A percentile compares a stretch with the other conserved stretches of the same genome.
Conservation (phyloP, 2,797 vertebrate species). For the Urocyon cinereoargenteus region DNA sequence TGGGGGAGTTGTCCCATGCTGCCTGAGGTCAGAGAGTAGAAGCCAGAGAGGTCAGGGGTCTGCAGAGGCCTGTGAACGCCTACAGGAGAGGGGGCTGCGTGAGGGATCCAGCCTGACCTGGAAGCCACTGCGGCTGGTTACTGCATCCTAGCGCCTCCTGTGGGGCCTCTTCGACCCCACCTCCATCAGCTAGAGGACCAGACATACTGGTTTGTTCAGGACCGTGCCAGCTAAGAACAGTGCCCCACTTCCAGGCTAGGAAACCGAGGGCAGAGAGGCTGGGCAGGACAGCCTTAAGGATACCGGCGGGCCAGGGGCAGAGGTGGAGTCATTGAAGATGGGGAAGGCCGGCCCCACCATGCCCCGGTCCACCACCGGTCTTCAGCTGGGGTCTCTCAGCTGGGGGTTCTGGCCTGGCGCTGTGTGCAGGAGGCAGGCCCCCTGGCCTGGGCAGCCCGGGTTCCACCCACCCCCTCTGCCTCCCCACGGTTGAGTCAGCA, state of each 20-base stretch:
- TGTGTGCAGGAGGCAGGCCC: background rate
- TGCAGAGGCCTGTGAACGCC: conserved; percentile 95
- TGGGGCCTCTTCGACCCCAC: background rate
- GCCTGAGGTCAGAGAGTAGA: conserved; percentile 95
- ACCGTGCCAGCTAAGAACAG: background rate
- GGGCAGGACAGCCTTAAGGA: background rate
- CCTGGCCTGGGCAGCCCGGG: background rate
- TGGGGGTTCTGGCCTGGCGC: background rate
- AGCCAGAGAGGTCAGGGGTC: conserved; percentile 95
- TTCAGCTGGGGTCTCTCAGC: background rate
- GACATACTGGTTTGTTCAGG: background rate
- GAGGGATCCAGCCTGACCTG: background rate
- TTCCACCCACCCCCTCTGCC: background rate
- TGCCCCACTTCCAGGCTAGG: background rate
- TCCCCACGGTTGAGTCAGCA: conserved; percentile 66
- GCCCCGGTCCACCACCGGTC: too few relatives aligned
- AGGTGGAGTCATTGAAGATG: background rate
- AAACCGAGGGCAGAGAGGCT: background rate
- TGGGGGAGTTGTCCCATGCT: conserved; percentile 96
- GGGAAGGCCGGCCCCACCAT: background rate
- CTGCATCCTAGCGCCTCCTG: background rate
- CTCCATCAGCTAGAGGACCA: background rate
- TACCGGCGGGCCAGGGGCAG: background rate
- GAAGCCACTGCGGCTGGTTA: background rate
- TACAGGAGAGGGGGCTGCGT: conserved; percentile 80